These are phyloP conservation scores for Himantopus leucocephalus DNA, from an alignment of 2,113 vertebrate species.

Conservation along the genomic window DNA sequence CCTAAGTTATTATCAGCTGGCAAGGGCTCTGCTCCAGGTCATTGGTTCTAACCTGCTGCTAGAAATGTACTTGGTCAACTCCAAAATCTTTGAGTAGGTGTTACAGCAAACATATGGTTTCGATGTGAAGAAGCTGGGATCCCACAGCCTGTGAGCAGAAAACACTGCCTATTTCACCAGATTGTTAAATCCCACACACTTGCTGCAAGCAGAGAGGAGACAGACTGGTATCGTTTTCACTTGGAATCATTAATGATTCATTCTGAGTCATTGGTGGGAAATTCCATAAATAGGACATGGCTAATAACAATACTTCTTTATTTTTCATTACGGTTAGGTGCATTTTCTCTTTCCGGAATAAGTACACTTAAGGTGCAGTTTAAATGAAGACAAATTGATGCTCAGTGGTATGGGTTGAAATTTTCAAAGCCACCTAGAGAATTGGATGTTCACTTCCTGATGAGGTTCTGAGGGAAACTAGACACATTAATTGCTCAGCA, in stretches of 20 bases:
- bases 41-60: background rate
- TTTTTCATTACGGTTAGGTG: background rate
- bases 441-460: background rate
- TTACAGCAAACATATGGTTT: constrained; percentile 5
- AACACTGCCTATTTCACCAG: background rate
- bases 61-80: background rate
- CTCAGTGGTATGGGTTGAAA: background rate
- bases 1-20: background rate
- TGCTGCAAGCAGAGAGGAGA: constrained; percentile 22
- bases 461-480: background rate
- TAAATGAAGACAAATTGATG: background rate
- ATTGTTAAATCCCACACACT: constrained; percentile 27
- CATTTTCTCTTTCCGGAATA: constrained; percentile 17
- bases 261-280: constrained; percentile 55
- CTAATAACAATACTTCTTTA: constrained; percentile 38
- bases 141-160: background rate
- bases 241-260: constrained; percentile 62
- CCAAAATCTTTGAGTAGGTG: background rate
- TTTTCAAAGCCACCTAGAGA: background rate
- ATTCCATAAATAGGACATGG: constrained; percentile 51
- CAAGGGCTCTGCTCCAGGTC: background rate
- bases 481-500: background rate
- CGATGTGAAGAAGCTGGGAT: background rate
- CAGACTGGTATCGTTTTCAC: constrained; percentile 4
- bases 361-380: background rate